phyloP scores from a whole-genome alignment of 2,797 vertebrate genomes.

The Dromococcyx pavoninus region DNA sequence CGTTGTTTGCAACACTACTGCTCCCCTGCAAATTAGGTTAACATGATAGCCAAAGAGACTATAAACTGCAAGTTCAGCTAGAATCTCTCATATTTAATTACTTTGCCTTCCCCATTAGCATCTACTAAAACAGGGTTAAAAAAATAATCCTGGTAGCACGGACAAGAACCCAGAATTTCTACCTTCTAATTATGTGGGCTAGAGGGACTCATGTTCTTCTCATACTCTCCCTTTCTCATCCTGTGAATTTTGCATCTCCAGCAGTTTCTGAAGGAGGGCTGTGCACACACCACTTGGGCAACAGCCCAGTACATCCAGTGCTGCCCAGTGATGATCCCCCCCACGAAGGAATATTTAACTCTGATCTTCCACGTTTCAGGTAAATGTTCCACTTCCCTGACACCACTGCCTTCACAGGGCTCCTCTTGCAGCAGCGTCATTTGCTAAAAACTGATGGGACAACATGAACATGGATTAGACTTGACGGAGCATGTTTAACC shows the following conservation, averaged over 20 bases:
- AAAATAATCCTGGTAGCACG: background rate
- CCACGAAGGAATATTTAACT: background rate
- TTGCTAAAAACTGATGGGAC: background rate
- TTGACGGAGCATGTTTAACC: constrained; percentile 13
- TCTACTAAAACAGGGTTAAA: background rate
- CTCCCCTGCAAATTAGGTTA: background rate
- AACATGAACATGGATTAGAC: background rate
- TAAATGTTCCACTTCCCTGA: background rate
- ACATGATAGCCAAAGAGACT: background rate
- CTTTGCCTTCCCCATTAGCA: background rate
- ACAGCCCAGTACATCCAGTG: background rate
- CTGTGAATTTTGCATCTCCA: background rate
- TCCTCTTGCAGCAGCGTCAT: background rate
- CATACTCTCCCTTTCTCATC: background rate
- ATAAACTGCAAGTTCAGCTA: background rate
- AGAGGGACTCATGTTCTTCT: background rate
- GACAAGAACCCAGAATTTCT: background rate
- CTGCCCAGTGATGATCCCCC: background rate
- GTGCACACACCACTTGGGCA: background rate
- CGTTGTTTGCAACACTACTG: background rate
- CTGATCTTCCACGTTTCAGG: background rate
- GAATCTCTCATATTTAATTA: background rate
- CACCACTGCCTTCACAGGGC: background rate
- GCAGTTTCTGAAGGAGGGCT: background rate
- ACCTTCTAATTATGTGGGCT: background rate